Evolutionary conservation across 2,797 vertebrate species (phyloP).

Genomic region (Borostomias antarcticus): DNA sequence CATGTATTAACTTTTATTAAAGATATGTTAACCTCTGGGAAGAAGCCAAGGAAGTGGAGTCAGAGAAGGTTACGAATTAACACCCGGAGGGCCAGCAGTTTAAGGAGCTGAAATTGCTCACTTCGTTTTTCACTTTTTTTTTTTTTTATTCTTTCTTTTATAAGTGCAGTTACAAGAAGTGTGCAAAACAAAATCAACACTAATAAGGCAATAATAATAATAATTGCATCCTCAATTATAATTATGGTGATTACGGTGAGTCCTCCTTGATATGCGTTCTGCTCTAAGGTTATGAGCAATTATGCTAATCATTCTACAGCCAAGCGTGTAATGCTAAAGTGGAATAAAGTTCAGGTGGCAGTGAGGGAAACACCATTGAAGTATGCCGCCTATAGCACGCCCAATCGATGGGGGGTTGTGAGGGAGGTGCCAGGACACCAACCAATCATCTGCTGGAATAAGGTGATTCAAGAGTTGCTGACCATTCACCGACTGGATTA

Average conservation of each 20-base stretch:
- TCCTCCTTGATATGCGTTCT: slow-evolving; percentile 71
- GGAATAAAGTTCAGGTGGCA: slow-evolving; percentile 74
- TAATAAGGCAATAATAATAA: slow-evolving; percentile 72
- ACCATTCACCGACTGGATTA: slow-evolving; percentile 57
- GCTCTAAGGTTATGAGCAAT: slow-evolving; percentile 64
- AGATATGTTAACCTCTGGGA: slow-evolving; percentile 73
- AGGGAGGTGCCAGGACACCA: slow-evolving; percentile 39
- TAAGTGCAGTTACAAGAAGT: slow-evolving; percentile 44
- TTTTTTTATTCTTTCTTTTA: slow-evolving; percentile 7
- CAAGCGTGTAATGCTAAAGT: slow-evolving; percentile 61
- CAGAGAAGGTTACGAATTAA: slow-evolving; percentile 72
- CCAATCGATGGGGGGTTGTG: slow-evolving; percentile 49
- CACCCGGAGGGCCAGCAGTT: slow-evolving; percentile 53
- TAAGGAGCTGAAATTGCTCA: slow-evolving; percentile 42
- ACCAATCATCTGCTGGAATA: slow-evolving; percentile 49
- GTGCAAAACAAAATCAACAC: slow-evolving; percentile 67
- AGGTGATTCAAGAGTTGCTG: slow-evolving; percentile 44
- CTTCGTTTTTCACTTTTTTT: slow-evolving; percentile 34
- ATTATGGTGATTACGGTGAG: slow-evolving; percentile 74
- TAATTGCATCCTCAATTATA: slow-evolving; percentile 77
- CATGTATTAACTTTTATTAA: slow-evolving; percentile 72
- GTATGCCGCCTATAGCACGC: slow-evolving; percentile 45
- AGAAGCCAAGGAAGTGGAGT: slow-evolving; percentile 65
- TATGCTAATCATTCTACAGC: slow-evolving; percentile 70
- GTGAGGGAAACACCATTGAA: slow-evolving; percentile 42